Evolutionary conservation across 2,113 vertebrate genomes (phyloP), one percentile per base, ranked within the genome.

Genomic region (Talpa occidentalis): DNA sequence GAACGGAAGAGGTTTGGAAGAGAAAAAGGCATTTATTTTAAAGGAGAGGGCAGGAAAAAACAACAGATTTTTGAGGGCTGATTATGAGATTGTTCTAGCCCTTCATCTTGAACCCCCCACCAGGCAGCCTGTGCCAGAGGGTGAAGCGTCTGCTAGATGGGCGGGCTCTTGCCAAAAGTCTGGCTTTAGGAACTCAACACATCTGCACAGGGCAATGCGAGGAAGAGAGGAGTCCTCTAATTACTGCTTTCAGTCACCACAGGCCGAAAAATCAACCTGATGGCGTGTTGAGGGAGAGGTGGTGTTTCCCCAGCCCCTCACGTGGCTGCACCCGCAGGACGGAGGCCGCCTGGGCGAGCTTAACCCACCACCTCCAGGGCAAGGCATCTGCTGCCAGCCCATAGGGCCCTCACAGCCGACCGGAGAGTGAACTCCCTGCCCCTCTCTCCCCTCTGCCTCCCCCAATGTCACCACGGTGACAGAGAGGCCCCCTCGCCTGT

Each of bases 311-410:
- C 28, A 35, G 28, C 28, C 0, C 49, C 2, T 66, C 60, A 6
- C 0, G 14, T 49, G 73, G 88, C 84, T 47, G 52, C 0, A 62
- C 4, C 1, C 0, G 69, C 35, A n/a, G 59, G 76, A 44, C 12
- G 35, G 64, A 22, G 40, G 28, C 60, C 30, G 19, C 40, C 3
- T 0, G 0, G 0, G 59, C 0, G 3, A 17, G n/a, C 7, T 9
- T 40, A 15, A 90, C 8, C 70, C 11, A 19, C 54, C 7, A 24
- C 81, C 88, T 67, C n/a, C 0, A 12, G 26, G 24, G 59, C 28
- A 1, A 21, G 24, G 60, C 40, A 21, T 15, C 80, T 35, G 94
- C 28, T 54, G 66, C 92, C 80, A n/a, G 74, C 26, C 28, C 1
- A 6, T 1, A 22, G 6, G 72, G 24, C 5, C 32, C 60, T 12